phyloP scores from a whole-genome alignment of 2,797 vertebrate genomes.

The Eupleurogrammus muticus region DNA sequence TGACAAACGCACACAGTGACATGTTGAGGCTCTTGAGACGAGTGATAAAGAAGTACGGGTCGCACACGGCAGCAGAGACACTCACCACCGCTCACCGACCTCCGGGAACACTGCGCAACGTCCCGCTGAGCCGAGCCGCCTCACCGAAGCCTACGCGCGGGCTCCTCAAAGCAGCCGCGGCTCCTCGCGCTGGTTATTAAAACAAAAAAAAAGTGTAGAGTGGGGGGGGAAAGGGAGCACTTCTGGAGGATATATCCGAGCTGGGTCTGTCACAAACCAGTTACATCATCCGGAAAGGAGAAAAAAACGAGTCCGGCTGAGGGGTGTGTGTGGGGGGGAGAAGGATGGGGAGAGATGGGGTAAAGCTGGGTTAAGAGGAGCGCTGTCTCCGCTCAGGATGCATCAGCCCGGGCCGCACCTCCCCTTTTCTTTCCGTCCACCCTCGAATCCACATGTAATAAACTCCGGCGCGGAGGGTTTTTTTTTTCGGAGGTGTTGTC shows the following conservation, averaged over 20 bases:
- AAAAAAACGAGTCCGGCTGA: conserved; percentile 40
- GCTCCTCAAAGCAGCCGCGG: conserved; percentile 41
- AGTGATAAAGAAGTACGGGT: neutral
- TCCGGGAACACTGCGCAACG: conserved; percentile 60
- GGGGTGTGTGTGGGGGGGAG: too few relatives aligned
- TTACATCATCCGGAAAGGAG: conserved; percentile 76
- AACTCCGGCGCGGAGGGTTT: conserved; percentile 45
- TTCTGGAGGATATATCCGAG: conserved; percentile 33
- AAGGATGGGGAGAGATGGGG: conserved; percentile 67
- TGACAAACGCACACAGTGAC: too few relatives aligned
- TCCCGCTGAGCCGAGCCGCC: conserved; percentile 63
- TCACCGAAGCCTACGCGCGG: conserved; percentile 50
- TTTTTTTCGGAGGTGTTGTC: conserved; percentile 54
- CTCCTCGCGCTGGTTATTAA: conserved; percentile 24
- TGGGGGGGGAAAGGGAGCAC: too few relatives aligned
- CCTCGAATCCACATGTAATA: conserved; percentile 35
- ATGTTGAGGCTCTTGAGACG: neutral
- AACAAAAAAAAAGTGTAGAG: too few relatives aligned
- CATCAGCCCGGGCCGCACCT: conserved; percentile 71
- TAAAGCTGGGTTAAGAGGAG: conserved; percentile 24
- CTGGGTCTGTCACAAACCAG: conserved; percentile 50
- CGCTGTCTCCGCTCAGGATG: conserved; percentile 72
- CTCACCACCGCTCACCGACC: conserved; percentile 58
- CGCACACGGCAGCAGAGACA: conserved; percentile 14
- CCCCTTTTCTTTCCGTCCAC: conserved; percentile 65